Conservation (phyloP, 2,888 invertebrate species). For the Aphrophora alni region DNA sequence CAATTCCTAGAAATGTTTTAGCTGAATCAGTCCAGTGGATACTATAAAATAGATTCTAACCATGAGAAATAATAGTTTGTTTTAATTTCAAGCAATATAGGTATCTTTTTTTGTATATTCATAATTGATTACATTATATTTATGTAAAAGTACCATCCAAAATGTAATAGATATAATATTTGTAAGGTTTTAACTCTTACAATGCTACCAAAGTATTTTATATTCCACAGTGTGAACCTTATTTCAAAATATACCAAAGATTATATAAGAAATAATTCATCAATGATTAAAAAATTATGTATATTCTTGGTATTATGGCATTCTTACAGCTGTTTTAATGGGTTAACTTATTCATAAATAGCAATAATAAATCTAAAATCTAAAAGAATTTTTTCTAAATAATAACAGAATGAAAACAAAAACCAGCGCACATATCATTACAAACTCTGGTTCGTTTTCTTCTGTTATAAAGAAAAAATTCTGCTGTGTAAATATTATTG, state of each 20-base stretch:
- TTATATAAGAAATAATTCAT: not conserved
- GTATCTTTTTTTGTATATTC: too few relatives aligned
- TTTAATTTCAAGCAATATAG: too few relatives aligned
- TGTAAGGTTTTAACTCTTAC: not conserved
- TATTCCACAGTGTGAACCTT: not conserved
- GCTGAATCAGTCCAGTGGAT: too few relatives aligned
- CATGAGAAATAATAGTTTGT: too few relatives aligned
- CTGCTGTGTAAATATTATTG: not conserved
- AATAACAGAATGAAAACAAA: not conserved
- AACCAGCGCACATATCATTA: constrained; percentile 35
- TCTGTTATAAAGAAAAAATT: not conserved
- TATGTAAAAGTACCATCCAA: not conserved
- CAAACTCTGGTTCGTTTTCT: not conserved
- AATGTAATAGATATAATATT: not conserved
- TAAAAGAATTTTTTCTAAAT: not conserved
- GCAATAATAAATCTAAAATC: not conserved
- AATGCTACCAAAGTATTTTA: not conserved
- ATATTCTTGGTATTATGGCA: not conserved
- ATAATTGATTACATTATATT: too few relatives aligned
- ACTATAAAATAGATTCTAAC: too few relatives aligned
- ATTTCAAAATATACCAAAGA: not conserved
- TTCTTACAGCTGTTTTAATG: not conserved
- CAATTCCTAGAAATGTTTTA: too few relatives aligned
- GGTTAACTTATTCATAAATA: not conserved
- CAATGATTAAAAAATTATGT: not conserved